Conservation (phyloP, 2,113 vertebrate species). For the Oenanthe melanoleuca region DNA sequence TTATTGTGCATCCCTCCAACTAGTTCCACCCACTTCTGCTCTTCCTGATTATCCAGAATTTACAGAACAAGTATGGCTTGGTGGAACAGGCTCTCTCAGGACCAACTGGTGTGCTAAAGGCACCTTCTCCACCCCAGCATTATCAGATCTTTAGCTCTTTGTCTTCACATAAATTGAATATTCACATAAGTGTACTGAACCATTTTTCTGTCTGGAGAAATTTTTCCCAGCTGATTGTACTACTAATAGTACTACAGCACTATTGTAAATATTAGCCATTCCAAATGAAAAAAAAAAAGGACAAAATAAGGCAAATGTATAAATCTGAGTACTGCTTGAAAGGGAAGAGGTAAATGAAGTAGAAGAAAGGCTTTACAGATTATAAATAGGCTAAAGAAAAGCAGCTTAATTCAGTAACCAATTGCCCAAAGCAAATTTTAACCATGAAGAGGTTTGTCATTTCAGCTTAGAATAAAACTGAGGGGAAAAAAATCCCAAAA, state of each 20-base stretch:
- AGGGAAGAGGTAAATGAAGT: neutral
- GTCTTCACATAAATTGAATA: neutral
- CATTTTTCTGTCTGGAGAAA: neutral
- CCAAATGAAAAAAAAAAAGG: neutral
- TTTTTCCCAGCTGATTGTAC: neutral
- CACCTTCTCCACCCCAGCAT: neutral
- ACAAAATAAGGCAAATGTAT: neutral
- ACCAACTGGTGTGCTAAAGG: neutral
- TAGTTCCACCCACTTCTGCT: neutral
- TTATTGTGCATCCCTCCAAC: neutral
- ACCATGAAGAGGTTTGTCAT: neutral
- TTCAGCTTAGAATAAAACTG: neutral
- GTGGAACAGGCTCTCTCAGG: neutral
- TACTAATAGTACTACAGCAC: too few species aligned
- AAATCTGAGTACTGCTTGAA: neutral
- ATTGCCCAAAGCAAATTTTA: neutral
- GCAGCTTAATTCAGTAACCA: conserved; percentile 2
- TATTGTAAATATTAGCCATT: neutral
- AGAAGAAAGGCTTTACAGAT: neutral
- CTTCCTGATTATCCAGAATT: neutral
- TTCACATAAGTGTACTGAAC: neutral
- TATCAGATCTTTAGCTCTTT: neutral
- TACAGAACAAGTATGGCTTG: neutral
- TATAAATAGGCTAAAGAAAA: conserved; percentile 1
- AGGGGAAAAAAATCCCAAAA: neutral